Evolutionary conservation across 2,797 vertebrate species (phyloP), one percentile per base, ranked within the genome.

Genomic region (Lepidocolaptes lacrymiger): DNA sequence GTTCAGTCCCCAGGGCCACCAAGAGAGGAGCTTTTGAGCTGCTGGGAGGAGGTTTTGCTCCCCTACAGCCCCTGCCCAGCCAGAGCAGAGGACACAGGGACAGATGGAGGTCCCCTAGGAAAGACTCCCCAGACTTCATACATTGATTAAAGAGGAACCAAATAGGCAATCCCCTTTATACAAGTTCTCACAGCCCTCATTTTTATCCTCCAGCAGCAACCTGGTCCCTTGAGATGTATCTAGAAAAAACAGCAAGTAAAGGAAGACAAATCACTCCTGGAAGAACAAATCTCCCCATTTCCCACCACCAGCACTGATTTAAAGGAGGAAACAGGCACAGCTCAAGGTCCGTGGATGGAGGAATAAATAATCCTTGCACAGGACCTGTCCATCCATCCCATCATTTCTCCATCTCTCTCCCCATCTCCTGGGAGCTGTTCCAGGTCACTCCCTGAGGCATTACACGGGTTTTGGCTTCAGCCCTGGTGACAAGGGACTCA

Each of bases 391-490:
- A 30, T 52, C 21, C 19, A 12, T 44, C 44, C 21, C 16, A 9
- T 4, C 30, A 7, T 12, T 30, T 26, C 28, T 36, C 14, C 54
- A 19, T 15, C 66, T 52, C 41, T 43, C 15, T 11, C 10, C 3
- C 15, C 6, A 0, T 3, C 22, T 27, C 43, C 58, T 6, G 20
- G 44, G 18, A 74, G 49, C 37, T 61, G 9, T 22, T 10, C 49
- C 54, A n/a, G 7, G 49, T 32, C 4, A 0, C 32, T 64, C 61
- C 19, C 0, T 0, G 9, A 14, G 14, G 24, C 30, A 8, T 11
- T 3, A 5, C 54, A 41, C 14, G 56, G 32, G 5, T 24, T 36
- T 9, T 5, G 9, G 36, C 48, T 49, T 59, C 67, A 18, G 24
- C 23, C 58, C 37, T 56, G 10, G 6, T 2, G 23, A 32, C 2